Evolutionary conservation across 2,797 vertebrate species (phyloP).

Genomic region (Onychomys arenicola): DNA sequence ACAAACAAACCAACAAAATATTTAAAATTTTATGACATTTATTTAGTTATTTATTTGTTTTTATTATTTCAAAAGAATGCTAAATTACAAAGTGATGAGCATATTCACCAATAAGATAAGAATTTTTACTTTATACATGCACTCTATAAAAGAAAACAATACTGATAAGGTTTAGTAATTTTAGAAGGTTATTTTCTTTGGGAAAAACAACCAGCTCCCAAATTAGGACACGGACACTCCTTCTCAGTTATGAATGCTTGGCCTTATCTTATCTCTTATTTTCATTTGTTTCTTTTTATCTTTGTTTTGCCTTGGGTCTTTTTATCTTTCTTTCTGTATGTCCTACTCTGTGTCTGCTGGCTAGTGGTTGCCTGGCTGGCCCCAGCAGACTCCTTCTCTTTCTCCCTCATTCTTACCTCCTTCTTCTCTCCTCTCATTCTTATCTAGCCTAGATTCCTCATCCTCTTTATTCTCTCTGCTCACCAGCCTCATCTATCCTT

Average conservation of each 20-base stretch:
- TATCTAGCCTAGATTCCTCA: background rate
- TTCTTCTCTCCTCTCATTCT: background rate
- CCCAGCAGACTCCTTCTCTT: background rate
- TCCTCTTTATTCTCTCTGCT: background rate
- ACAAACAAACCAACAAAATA: too few relatives aligned
- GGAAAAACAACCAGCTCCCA: background rate
- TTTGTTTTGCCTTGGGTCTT: background rate
- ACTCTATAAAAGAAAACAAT: background rate
- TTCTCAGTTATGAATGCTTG: background rate
- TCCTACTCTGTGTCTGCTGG: background rate
- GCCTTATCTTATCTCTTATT: background rate
- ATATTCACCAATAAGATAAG: slow-evolving; percentile 13
- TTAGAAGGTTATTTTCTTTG: background rate
- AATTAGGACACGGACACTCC: background rate
- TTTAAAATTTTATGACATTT: background rate
- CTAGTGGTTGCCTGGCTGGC: background rate
- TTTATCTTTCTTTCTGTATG: background rate
- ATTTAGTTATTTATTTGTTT: background rate
- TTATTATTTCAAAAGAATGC: background rate
- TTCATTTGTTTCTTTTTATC: background rate
- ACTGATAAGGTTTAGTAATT: background rate
- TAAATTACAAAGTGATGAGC: background rate
- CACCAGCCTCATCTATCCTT: background rate
- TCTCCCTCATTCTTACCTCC: too few relatives aligned
- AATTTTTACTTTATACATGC: background rate